Conservation (phyloP, 2,113 vertebrate species). For the Tupaia chinensis region DNA sequence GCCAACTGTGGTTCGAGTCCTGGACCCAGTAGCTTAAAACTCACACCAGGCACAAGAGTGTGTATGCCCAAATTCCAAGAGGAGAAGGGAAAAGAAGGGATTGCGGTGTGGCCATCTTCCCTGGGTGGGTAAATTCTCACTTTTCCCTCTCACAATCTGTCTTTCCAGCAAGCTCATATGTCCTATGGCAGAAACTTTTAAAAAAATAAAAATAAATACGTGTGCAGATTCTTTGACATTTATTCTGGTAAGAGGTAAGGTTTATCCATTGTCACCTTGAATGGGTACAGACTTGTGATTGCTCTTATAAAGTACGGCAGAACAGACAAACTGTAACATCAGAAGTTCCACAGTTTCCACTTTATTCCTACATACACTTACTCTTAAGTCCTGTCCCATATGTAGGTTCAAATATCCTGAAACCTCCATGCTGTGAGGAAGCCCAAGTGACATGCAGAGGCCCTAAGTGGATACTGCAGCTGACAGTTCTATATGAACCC, state of each 20-base stretch:
- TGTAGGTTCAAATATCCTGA: neutral
- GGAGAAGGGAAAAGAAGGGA: too few species aligned
- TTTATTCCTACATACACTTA: neutral
- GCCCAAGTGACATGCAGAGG: neutral
- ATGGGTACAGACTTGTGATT: neutral
- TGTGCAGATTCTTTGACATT: neutral
- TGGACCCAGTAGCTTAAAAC: too few species aligned
- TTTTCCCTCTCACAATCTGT: too few species aligned
- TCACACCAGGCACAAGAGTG: too few species aligned
- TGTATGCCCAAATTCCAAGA: too few species aligned
- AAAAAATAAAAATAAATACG: too few species aligned
- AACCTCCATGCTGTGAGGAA: neutral
- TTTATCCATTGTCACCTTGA: neutral
- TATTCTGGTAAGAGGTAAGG: neutral
- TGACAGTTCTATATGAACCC: neutral
- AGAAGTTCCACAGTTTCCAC: neutral
- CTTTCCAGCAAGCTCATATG: too few species aligned
- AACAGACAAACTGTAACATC: neutral
- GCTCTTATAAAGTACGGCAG: neutral
- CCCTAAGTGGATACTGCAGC: neutral
- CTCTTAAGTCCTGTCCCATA: neutral
- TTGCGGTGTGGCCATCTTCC: too few species aligned
- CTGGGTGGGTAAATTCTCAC: too few species aligned
- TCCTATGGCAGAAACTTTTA: too few species aligned
- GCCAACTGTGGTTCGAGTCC: too few species aligned